A percentile compares a stretch with the other conserved stretches of the same genome.
These are phyloP conservation scores for Temnopleurus reevesii DNA, from an alignment of 53 echinoderm and acorn worm species.

Conservation along the genomic window DNA sequence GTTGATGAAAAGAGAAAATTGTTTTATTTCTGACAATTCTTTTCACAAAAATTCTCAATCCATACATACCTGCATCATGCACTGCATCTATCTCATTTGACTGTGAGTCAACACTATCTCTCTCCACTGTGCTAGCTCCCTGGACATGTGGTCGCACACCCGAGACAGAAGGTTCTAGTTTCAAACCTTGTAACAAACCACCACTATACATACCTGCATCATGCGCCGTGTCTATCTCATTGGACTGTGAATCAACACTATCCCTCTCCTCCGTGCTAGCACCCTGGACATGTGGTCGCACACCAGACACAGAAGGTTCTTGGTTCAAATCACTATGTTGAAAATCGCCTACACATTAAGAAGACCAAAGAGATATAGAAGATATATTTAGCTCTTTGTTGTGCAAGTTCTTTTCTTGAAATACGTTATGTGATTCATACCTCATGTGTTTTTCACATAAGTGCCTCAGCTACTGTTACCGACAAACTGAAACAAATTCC, in stretches of 20 bases:
- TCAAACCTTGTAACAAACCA: not conserved
- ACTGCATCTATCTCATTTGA: not conserved
- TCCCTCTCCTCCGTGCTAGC: conserved; percentile 39
- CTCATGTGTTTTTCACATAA: not conserved
- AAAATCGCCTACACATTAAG: not conserved
- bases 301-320: not conserved
- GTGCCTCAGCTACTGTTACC: too few species aligned
- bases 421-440: too few species aligned
- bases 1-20: too few species aligned
- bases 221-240: not conserved
- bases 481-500: too few species aligned
- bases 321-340: not conserved
- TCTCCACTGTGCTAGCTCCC: conserved; percentile 34
- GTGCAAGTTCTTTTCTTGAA: too few species aligned
- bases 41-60: too few species aligned
- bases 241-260: not conserved
- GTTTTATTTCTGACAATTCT: too few species aligned
- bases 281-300: conserved; percentile 40
- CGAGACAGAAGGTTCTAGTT: not conserved
- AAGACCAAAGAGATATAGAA: too few species aligned
- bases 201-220: not conserved
- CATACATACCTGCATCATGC: conserved; percentile 16
- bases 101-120: not conserved
- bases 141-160: conserved; percentile 29
- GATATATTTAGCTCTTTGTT: too few species aligned